A percentile compares a stretch with the other conserved stretches of the same genome.
Evolutionary conservation across 1,140 invertebrate genomes (phyloP).

Genomic region (Diorhabda elongata): DNA sequence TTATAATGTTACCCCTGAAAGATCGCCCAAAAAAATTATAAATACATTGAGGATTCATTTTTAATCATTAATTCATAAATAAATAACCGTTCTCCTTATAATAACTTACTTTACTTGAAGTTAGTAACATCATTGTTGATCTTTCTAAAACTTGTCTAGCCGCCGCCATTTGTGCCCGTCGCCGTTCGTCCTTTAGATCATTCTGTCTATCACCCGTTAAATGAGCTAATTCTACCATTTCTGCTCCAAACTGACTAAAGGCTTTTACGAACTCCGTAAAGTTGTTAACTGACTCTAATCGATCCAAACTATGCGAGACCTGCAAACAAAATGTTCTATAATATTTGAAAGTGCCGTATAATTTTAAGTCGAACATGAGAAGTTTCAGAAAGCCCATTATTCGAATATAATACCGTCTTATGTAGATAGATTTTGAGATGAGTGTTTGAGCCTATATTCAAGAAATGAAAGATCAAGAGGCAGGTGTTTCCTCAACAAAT

Average conservation of each 20-base stretch:
- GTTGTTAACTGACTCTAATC: slow-evolving; percentile 90
- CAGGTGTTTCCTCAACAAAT: no score
- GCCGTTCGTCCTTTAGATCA: slow-evolving; percentile 91
- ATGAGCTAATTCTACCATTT: slow-evolving; percentile 97
- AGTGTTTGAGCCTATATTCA: no score
- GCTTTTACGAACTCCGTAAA: slow-evolving; percentile 99
- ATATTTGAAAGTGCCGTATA: not conserved
- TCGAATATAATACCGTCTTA: no score
- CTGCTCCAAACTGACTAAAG: slow-evolving; percentile 95
- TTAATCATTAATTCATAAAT: no score
- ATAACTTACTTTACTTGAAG: slow-evolving; percentile 81
- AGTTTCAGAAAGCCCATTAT: no score
- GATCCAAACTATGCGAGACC: slow-evolving; percentile 76
- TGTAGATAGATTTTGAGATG: no score
- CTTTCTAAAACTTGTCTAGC: slow-evolving; percentile 91
- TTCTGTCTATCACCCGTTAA: slow-evolving; percentile 78
- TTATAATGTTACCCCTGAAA: not conserved
- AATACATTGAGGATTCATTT: not conserved
- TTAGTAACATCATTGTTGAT: slow-evolving; percentile 96
- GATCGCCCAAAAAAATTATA: no score
- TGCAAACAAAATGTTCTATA: slow-evolving; percentile 40
- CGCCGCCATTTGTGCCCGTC: slow-evolving; percentile 92
- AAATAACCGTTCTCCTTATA: not conserved
- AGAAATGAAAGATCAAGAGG: no score
- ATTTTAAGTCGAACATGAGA: no score